A percentile compares a stretch with the other conserved stretches of the same genome.
Evolutionary conservation across 2,888 invertebrate genomes (phyloP).

Genomic region (Himalopsyche tibetana): DNA sequence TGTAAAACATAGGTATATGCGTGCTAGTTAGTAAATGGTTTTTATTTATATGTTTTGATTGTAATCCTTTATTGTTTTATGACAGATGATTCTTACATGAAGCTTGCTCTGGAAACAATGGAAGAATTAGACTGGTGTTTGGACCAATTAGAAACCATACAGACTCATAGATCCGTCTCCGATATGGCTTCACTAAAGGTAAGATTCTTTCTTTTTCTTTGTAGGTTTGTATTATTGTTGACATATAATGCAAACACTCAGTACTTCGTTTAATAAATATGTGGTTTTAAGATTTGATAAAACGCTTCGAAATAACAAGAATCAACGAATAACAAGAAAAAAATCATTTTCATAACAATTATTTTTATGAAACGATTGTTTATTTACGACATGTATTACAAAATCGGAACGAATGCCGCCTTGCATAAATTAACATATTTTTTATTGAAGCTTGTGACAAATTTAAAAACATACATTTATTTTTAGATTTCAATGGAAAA

Average conservation of each 20-base stretch:
- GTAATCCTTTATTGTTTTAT: not conserved
- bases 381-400: not conserved
- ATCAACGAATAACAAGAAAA: not conserved
- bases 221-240: too few relatives aligned
- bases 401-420: not conserved
- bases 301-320: not conserved
- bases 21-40: too few relatives aligned
- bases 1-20: too few relatives aligned
- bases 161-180: conserved; percentile 98
- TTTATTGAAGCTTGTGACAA: not conserved
- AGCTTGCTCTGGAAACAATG: conserved; percentile 96
- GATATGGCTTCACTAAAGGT: conserved; percentile 99
- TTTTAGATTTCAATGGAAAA: not conserved
- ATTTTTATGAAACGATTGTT: not conserved
- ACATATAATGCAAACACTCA: not conserved
- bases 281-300: conserved; percentile 50
- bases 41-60: too few relatives aligned
- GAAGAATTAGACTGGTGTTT: conserved; percentile 99
- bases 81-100: conserved; percentile 93
- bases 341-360: not conserved
- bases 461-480: not conserved
- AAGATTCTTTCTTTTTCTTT: conserved; percentile 67
- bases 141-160: conserved; percentile 99
- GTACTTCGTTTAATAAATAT: not conserved
- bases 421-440: conserved; percentile 2